Evolutionary conservation across 2,888 invertebrate species (phyloP), one percentile per base, ranked within the genome.

Genomic region (Embidobia sp.): DNA sequence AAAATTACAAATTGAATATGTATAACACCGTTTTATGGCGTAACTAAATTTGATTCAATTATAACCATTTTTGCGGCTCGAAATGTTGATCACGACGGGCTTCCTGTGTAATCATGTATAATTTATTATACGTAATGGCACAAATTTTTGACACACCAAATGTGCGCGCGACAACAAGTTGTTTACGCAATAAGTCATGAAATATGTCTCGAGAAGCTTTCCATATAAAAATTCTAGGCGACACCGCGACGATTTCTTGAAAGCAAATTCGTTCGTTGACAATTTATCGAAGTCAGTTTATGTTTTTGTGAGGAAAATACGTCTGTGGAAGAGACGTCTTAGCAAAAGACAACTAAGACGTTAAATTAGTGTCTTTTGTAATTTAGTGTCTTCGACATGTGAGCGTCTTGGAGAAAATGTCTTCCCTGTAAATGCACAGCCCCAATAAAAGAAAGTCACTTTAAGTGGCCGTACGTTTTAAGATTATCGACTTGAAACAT

Each of bases 181-280:
- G 40, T 40, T 40, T 40, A 40, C n/a, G 40, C 40, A 40, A 40
- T 40, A 18, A 40, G 16, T 40, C 15, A 40, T 40, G 40, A 40
- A 40, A 16, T 40, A 40, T 40, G 40, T 16, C n/a, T 40, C 40
- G n/a, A 16, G 40, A 40, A 15, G 15, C 16, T 40, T 40, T 40
- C 15, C 40, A 7, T 16, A 4, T 2, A 40, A 40, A 16, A 40
- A 40, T 40, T 15, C 40, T 16, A 18, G 8, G 40, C 18, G 40
- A 40, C 40, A 16, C 40, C 40, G 18, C 40, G 40, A 40, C 40
- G 40, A 40, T 40, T 40, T 40, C 15, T 40, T 15, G 40, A 40
- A 40, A 40, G 40, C 8, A 10, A 35, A 35, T 35, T 35, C 35
- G 8, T 13, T 35, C 35, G 15, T 8, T 8, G 6, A 40, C 18